Conservation (phyloP, 2,113 vertebrate species). For the Theropithecus gelada region DNA sequence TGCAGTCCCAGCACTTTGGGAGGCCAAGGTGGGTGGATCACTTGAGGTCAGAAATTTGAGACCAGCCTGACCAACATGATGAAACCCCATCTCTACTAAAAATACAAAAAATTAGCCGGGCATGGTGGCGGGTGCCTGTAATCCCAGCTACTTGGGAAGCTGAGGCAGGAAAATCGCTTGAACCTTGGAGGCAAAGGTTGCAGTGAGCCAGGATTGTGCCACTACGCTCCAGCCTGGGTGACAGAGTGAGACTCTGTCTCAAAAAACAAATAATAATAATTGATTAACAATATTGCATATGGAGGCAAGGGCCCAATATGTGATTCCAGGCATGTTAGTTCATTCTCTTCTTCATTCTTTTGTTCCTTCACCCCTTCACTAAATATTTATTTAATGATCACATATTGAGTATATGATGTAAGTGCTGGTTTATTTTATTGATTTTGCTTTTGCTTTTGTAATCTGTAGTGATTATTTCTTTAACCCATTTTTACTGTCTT, state of each 20-base stretch:
- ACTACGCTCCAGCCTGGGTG: neutral
- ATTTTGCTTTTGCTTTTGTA: slow-evolving; percentile 38
- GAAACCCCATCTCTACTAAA: too few relatives aligned
- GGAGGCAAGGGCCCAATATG: neutral
- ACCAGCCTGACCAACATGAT: too few relatives aligned
- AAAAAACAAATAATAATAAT: neutral
- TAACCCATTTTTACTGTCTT: slow-evolving; percentile 41
- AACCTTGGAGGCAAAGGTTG: neutral
- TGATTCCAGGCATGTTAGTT: neutral
- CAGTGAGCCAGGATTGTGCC: neutral
- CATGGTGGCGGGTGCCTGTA: rapidly evolving
- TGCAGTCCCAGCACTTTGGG: too few relatives aligned
- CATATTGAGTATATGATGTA: neutral
- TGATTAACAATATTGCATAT: neutral
- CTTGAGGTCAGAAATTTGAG: too few relatives aligned
- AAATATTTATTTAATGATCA: slow-evolving; percentile 35
- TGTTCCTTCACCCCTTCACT: slow-evolving; percentile 8
- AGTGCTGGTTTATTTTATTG: neutral
- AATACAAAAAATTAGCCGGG: too few relatives aligned
- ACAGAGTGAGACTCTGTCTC: neutral
- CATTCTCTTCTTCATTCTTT: slow-evolving; percentile 33
- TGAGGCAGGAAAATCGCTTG: neutral
- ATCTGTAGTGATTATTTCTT: slow-evolving; percentile 30
- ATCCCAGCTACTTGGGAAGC: too few relatives aligned
- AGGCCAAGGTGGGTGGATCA: too few relatives aligned